Percentiles rank a stretch among this genome's conserved stretches.
Conservation (phyloP, 2,888 invertebrate genomes). For the Agrilus mali region DNA sequence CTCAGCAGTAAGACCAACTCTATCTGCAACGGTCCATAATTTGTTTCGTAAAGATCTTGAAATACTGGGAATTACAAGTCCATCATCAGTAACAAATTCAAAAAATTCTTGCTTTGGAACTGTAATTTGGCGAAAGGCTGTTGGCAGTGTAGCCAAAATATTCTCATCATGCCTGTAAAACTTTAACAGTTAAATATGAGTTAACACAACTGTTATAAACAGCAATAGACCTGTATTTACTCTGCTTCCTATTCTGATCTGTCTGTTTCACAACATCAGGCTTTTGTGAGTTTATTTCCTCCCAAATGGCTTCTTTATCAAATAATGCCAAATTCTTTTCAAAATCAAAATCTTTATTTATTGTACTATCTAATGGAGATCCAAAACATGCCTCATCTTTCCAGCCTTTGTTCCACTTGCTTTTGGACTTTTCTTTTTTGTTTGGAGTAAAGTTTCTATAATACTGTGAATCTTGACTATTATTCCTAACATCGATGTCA, state of each 20-base stretch:
- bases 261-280: constrained; percentile 47
- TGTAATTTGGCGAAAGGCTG: constrained; percentile 53
- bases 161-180: constrained; percentile 75
- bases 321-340: constrained; percentile 87
- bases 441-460: constrained; percentile 30
- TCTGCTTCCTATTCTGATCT: constrained; percentile 26
- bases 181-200: background rate
- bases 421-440: constrained; percentile 40
- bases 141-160: constrained; percentile 53
- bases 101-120: constrained; percentile 49
- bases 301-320: constrained; percentile 72
- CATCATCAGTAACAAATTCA: constrained; percentile 71
- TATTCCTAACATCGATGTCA: constrained; percentile 24
- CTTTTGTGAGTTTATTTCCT: constrained; percentile 50
- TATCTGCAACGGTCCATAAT: constrained; percentile 56
- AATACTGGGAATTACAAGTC: constrained; percentile 67
- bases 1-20: constrained; percentile 51
- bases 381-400: constrained; percentile 71
- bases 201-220: background rate
- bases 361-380: constrained; percentile 50
- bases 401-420: constrained; percentile 35
- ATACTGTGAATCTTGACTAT: constrained; percentile 3
- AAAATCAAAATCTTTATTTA: constrained; percentile 80
- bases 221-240: constrained; percentile 28
- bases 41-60: constrained; percentile 50